Percentiles rank a stretch among this genome's conserved stretches.
These are phyloP conservation scores for Hippopotamyrus pictus DNA, from an alignment of 2,797 vertebrate species.

Conservation along the genomic window DNA sequence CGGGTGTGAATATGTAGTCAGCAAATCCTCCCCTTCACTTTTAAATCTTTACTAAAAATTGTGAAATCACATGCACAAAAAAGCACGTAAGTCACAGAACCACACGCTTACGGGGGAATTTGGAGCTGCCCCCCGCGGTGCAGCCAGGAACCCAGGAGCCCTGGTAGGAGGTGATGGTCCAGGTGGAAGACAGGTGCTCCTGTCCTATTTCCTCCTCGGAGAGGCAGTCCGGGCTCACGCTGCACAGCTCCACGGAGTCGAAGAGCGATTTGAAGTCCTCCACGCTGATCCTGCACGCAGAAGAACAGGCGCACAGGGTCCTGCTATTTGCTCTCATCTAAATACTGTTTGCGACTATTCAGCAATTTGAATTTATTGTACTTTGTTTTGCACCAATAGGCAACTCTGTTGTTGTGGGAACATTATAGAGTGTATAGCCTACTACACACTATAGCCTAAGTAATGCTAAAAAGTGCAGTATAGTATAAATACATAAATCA, in stretches of 20 bases:
- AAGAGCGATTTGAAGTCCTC: constrained; percentile 62
- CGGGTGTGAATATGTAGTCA: background rate
- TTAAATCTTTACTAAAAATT: background rate
- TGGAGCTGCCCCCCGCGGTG: constrained; percentile 65
- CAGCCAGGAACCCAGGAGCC: constrained; percentile 61
- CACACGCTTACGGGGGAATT: constrained; percentile 46
- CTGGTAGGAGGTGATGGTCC: constrained; percentile 59
- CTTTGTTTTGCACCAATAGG: background rate
- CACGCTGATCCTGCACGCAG: constrained; percentile 56
- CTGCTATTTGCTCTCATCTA: background rate
- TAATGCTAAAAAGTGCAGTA: background rate
- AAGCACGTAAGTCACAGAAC: background rate
- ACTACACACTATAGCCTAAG: background rate
- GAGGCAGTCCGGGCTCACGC: constrained; percentile 54
- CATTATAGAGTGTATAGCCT: background rate
- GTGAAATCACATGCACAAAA: background rate
- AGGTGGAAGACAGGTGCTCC: constrained; percentile 29
- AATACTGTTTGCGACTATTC: background rate
- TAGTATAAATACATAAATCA: background rate
- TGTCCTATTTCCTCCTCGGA: constrained; percentile 32
- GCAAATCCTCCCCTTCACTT: background rate
- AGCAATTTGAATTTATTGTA: background rate
- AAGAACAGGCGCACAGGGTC: background rate
- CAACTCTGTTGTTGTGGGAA: background rate
- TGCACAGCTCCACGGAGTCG: constrained; percentile 65